Evolutionary conservation across 2,797 vertebrate genomes (phyloP), one percentile per base, ranked within the genome.

Genomic region (Coreius guichenoti): DNA sequence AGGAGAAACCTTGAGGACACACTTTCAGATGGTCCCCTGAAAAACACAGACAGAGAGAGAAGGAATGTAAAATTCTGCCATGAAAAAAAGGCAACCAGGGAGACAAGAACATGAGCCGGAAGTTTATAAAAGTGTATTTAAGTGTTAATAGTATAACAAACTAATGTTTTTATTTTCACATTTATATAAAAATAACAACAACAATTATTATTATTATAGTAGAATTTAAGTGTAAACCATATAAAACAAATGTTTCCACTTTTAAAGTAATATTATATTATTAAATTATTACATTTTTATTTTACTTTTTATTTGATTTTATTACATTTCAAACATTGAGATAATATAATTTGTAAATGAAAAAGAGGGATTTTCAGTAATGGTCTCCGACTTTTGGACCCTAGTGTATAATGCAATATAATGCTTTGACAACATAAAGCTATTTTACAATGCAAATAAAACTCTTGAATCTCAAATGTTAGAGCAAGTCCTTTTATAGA

Each of bases 1-100:
- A 99, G 1, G 98, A 98, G 93, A 95, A 97, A 81, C 95, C 96
- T 92, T 97, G 97, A 0, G 96, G 95, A 93, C 98, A 99, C 86
- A 99, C 97, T 93, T 98, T 99, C 93, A 99, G 93, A 73, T 97
- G 95, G 78, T 97, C 97, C 89, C 97, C 98, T 99, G 93, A 33
- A 92, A 89, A 21, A 70, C 45, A 68, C 33, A 86, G 26, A 83
- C 49, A 82, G 8, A 39, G 39, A 88, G 29, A 91, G 0, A 1
- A 72, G 49, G 5, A 61, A 11, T 23, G 51, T 33, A 23, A 65
- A 31, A 29, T 49, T 39, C 13, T 43, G 36, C 23, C 23, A 29
- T 3, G 33, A 19, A 23, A 79, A 58, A 63, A 67, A 17, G 6
- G 6, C n/a, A 65, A 80, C 16, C 29, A 49, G 19, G 8, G 5